Conservation (phyloP, 2,113 vertebrate genomes). For the Odocoileus hemionus region DNA sequence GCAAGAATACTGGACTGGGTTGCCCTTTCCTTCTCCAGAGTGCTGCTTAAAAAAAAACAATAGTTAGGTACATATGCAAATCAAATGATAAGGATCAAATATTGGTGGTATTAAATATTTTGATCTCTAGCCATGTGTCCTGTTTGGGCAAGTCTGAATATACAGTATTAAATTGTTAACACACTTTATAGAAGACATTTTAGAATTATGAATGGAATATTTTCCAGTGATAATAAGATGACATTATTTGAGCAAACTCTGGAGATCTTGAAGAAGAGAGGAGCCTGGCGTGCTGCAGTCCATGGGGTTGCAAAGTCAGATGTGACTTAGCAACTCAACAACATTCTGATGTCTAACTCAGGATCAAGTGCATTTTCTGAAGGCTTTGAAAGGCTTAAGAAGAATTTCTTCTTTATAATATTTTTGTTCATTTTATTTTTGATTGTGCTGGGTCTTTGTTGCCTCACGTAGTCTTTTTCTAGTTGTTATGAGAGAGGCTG, state of each 20-base stretch:
- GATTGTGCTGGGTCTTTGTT: neutral
- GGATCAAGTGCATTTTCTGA: neutral
- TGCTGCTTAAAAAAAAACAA: neutral
- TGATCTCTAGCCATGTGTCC: neutral
- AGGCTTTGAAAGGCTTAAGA: neutral
- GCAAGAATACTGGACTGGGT: neutral
- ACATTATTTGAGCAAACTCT: neutral
- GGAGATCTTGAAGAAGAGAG: neutral
- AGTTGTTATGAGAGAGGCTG: neutral
- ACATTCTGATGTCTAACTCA: neutral
- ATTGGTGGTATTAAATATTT: neutral
- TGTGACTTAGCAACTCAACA: neutral
- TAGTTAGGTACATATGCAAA: neutral
- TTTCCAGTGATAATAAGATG: neutral
- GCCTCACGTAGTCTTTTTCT: neutral
- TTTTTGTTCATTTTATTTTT: neutral
- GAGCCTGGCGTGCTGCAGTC: neutral
- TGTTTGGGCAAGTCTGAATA: neutral
- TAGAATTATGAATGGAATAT: slow-evolving; percentile 6
- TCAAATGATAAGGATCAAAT: slow-evolving; percentile 9
- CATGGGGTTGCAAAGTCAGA: neutral
- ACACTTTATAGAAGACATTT: slow-evolving; percentile 13
- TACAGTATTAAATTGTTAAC: slow-evolving; percentile 8
- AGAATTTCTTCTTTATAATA: neutral
- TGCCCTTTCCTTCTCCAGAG: neutral